Evolutionary conservation across 2,113 vertebrate genomes (phyloP).

Genomic region (Coptodon bakossiorum): DNA sequence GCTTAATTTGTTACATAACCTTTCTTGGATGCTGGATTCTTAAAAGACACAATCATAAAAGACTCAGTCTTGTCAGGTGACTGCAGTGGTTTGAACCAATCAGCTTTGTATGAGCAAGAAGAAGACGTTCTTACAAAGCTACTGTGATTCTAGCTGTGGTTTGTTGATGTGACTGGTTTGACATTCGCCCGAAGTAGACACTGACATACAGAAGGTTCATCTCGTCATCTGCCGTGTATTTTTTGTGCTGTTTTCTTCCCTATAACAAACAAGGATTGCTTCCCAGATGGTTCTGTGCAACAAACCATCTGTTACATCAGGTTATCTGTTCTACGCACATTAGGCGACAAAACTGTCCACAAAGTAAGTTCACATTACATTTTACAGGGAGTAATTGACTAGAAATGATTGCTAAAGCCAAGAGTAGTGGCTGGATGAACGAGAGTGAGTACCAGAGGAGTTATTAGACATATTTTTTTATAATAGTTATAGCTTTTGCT

Average conservation of each 20-base stretch:
- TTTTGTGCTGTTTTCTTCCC: neutral
- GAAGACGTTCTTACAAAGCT: neutral
- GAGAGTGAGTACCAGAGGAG: neutral
- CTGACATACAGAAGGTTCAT: neutral
- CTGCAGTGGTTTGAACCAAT: neutral
- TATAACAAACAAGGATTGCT: neutral
- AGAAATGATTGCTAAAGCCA: neutral
- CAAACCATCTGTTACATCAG: neutral
- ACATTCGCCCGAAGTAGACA: neutral
- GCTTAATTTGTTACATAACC: neutral
- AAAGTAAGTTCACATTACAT: neutral
- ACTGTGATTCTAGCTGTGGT: neutral
- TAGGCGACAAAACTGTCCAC: neutral
- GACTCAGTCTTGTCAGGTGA: neutral
- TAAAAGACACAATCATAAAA: neutral
- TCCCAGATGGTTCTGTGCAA: neutral
- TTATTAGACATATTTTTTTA: neutral
- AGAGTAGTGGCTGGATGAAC: neutral
- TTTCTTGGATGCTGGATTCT: neutral
- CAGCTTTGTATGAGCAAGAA: neutral
- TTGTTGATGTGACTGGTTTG: neutral
- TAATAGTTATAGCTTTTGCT: neutral
- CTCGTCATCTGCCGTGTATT: neutral
- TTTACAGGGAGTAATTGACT: neutral
- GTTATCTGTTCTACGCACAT: neutral